A percentile compares a stretch with the other conserved stretches of the same genome.
phyloP scores from a whole-genome alignment of 2,113 vertebrate species.

The Oryzias woworae region DNA sequence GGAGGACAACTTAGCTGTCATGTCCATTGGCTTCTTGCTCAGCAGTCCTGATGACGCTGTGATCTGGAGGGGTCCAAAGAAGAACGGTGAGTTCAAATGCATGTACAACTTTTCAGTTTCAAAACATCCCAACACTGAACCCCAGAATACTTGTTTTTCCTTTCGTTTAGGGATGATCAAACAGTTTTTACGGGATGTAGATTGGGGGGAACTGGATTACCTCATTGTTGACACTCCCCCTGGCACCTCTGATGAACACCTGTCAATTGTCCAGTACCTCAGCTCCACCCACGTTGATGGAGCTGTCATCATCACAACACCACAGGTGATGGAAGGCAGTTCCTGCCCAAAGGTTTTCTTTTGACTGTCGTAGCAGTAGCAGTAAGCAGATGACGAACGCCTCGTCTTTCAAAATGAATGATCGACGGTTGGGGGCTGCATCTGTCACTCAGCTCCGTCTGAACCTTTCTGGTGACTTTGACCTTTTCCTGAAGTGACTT shows the following conservation, averaged over 20 bases:
- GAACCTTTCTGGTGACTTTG: not conserved
- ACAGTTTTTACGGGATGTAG: slow-evolving; percentile 94
- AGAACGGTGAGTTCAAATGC: slow-evolving; percentile 82
- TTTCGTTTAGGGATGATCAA: slow-evolving; percentile 89
- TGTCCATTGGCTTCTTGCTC: slow-evolving; percentile 96
- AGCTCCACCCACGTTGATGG: slow-evolving; percentile 82
- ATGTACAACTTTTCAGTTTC: not conserved
- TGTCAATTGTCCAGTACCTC: slow-evolving; percentile 92
- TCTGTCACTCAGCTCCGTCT: not conserved
- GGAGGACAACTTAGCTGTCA: slow-evolving; percentile 93
- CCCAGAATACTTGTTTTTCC: not conserved
- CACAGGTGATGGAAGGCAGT: slow-evolving; percentile 81
- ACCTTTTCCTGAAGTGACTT: slow-evolving; percentile 10
- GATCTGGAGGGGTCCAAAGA: slow-evolving; percentile 98
- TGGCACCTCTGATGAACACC: slow-evolving; percentile 92
- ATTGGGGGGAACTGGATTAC: slow-evolving; percentile 96
- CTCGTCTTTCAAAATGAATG: not conserved
- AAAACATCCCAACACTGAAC: not conserved
- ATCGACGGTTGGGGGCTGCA: not conserved
- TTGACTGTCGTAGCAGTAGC: too few relatives aligned
- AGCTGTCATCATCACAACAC: slow-evolving; percentile 90
- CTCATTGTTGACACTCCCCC: slow-evolving; percentile 93
- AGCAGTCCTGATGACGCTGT: slow-evolving; percentile 93
- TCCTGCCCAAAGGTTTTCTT: not conserved
- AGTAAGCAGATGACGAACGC: not conserved